phyloP scores from a whole-genome alignment of 2,888 invertebrate species.

The Allolobophora icterica region DNA sequence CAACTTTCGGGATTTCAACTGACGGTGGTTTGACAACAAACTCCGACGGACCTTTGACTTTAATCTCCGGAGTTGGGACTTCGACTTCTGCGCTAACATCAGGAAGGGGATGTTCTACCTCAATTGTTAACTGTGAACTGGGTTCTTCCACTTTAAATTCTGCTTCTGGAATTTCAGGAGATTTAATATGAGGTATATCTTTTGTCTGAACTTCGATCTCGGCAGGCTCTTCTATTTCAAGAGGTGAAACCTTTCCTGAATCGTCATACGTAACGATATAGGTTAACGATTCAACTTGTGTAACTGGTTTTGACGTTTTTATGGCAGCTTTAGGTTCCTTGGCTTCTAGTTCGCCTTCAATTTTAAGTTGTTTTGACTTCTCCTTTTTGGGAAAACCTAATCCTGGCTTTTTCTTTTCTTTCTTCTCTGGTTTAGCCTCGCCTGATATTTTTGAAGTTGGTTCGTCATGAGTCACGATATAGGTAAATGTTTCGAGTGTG shows the following conservation, averaged over 20 bases:
- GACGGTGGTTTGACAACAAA: too few relatives aligned
- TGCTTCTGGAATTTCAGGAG: background rate
- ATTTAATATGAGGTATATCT: background rate
- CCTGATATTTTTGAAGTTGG: background rate
- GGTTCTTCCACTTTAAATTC: background rate
- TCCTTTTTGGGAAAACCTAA: background rate
- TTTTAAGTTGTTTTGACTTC: background rate
- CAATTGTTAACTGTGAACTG: background rate
- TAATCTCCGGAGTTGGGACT: too few relatives aligned
- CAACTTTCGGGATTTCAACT: too few relatives aligned
- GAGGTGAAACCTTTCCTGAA: background rate
- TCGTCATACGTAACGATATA: slow-evolving; percentile 12
- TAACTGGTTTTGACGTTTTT: slow-evolving; percentile 5
- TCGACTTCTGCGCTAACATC: too few relatives aligned
- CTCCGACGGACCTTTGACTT: too few relatives aligned
- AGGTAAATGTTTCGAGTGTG: background rate
- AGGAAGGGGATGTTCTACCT: background rate
- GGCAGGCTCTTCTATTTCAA: background rate
- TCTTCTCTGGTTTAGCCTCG: background rate
- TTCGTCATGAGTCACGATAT: background rate
- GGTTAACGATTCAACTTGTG: background rate
- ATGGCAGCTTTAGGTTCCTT: background rate
- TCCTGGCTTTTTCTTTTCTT: background rate
- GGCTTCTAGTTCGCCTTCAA: background rate
- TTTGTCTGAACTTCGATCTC: background rate